Evolutionary conservation across 2,888 invertebrate genomes (phyloP).

Genomic region (Nemoura dubitans): DNA sequence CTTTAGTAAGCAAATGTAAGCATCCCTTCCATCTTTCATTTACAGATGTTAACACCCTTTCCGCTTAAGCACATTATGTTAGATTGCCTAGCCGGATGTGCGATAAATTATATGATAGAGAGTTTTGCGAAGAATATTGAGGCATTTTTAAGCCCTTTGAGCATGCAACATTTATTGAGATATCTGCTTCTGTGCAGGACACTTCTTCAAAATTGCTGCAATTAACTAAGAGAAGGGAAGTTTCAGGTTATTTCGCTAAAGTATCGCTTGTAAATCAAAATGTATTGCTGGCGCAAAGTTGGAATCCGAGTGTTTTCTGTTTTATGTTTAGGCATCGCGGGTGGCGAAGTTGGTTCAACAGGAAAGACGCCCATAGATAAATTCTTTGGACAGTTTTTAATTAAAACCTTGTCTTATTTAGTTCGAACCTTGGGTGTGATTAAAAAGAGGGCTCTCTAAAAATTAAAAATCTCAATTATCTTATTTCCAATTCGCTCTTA

Average conservation of each 20-base stretch:
- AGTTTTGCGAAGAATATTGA: neutral
- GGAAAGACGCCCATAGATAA: constrained; percentile 29
- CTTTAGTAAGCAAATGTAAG: constrained; percentile 7
- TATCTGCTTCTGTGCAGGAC: neutral
- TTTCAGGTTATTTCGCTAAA: neutral
- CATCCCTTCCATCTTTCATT: constrained; percentile 12
- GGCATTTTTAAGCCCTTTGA: neutral
- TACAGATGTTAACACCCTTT: constrained; percentile 12
- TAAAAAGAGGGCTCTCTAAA: constrained; percentile 34
- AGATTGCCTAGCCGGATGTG: neutral
- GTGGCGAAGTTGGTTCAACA: constrained; percentile 17
- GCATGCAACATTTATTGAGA: neutral
- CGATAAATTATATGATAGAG: neutral
- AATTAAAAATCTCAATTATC: constrained; percentile 44
- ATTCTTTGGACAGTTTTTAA: constrained; percentile 49
- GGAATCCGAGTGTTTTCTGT: neutral
- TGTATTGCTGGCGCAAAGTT: neutral
- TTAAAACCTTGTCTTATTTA: constrained; percentile 45
- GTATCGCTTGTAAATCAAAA: neutral
- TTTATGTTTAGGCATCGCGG: neutral
- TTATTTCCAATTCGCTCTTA: constrained; percentile 45
- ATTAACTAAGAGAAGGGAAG: constrained; percentile 1
- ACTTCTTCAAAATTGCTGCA: neutral
- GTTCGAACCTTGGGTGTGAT: constrained; percentile 40
- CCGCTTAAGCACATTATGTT: neutral